Evolutionary conservation across 2,797 vertebrate species (phyloP), one percentile per base, ranked within the genome.

Genomic region (Takifugu ocellatus): DNA sequence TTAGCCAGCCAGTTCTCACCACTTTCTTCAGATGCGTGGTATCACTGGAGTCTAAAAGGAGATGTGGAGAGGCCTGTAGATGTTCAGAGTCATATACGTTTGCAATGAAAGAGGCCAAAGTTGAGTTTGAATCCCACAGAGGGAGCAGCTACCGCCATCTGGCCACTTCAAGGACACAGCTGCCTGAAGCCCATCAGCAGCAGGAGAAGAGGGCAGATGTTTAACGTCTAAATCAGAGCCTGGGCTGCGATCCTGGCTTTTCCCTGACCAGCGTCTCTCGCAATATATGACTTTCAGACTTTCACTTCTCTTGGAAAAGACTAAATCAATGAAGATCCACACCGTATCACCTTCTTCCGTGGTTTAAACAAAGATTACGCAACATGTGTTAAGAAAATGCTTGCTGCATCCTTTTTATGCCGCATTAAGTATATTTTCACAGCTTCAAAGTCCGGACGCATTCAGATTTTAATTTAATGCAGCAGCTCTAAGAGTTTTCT

Each of bases 81-180:
- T 44, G 14, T 10, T 1, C 31, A 27, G 42, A 6, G 62, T 49
- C 24, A 5, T 50, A 48, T 27, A 51, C 62, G 9, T 4, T 25
- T 63, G 72, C 70, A 75, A 73, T 61, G 60, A 49, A 57, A 76
- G 70, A 69, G 54, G 59, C 5, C 63, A 21, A 63, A 75, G 77
- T 59, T 51, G 33, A 45, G 63, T 59, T 25, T 70, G 69, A 58
- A 56, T 33, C 61, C 68, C 78, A 15, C 61, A 68, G 75, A 64
- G 59, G 67, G 61, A 74, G 58, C 74, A 66, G 71, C 76, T 61
- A 49, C 10, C n/a, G 72, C 78, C 84, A 86, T 83, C 84, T 87
- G 87, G 82, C 70, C 77, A 66, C 77, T 83, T 79, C 81, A 82
- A 77, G 70, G 77, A 56, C 62, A 45, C 57, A 46, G 54, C 68